Evolutionary conservation across 2,797 vertebrate genomes (phyloP).

Genomic region (Enteromius viviparus): DNA sequence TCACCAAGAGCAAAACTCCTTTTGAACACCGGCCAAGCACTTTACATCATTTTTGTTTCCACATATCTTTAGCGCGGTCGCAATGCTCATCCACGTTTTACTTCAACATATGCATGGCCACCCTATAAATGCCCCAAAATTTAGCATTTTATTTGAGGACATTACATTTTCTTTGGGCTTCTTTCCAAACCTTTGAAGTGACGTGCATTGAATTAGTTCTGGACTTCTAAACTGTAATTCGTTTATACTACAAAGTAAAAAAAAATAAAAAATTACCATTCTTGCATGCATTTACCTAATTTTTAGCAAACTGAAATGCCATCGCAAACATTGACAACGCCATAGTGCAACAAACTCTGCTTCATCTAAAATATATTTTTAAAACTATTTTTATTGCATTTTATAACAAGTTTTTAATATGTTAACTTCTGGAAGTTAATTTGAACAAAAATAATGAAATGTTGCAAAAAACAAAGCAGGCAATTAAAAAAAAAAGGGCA

Average conservation of each 20-base stretch:
- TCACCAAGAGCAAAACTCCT: slow-evolving; percentile 19
- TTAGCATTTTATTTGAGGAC: background rate
- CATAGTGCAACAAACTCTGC: background rate
- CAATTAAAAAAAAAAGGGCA: background rate
- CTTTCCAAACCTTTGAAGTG: background rate
- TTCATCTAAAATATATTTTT: background rate
- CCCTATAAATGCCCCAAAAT: background rate
- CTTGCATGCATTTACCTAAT: background rate
- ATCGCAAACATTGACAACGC: background rate
- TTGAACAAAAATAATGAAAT: background rate
- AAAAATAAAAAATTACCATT: background rate
- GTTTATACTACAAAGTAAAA: background rate
- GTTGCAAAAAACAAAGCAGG: background rate
- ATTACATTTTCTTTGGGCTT: background rate
- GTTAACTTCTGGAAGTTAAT: background rate
- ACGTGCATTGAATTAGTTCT: no score
- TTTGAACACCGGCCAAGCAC: background rate
- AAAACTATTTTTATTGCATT: background rate
- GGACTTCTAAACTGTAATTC: no score
- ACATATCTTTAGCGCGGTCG: background rate
- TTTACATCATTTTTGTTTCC: background rate
- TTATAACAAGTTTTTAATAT: background rate
- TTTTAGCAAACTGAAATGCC: background rate
- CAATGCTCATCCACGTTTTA: background rate
- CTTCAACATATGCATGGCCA: background rate